phyloP scores from a whole-genome alignment of 2,113 vertebrate genomes.

The Orycteropus afer region DNA sequence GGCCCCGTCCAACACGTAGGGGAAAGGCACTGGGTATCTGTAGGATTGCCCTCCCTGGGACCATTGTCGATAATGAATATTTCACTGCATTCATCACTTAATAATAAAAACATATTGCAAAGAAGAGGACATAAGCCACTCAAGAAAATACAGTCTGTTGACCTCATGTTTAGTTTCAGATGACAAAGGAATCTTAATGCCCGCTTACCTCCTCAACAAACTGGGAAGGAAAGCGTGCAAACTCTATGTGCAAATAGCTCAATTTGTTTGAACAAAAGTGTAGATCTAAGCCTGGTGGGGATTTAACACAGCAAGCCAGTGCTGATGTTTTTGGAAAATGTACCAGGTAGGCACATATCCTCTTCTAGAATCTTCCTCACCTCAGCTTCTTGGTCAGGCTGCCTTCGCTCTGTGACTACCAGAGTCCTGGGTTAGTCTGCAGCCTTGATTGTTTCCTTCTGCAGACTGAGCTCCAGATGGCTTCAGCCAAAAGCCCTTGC shows the following conservation, averaged over 20 bases:
- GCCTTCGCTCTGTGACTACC: neutral
- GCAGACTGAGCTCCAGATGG: neutral
- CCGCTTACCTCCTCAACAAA: neutral
- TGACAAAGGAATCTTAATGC: neutral
- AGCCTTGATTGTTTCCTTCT: neutral
- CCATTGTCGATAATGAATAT: neutral
- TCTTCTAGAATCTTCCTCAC: neutral
- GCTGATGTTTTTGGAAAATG: neutral
- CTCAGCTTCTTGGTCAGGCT: neutral
- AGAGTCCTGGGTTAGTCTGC: neutral
- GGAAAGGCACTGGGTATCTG: neutral
- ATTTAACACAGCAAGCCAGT: neutral
- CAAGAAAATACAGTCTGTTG: neutral
- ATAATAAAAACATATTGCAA: neutral
- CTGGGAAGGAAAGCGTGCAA: neutral
- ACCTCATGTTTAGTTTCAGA: neutral
- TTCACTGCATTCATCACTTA: neutral
- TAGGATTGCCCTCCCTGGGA: neutral
- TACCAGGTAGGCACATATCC: neutral
- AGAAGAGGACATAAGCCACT: neutral
- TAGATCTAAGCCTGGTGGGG: neutral
- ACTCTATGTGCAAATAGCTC: neutral
- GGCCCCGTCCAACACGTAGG: neutral
- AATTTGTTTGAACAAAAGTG: neutral
- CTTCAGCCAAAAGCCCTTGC: neutral